Evolutionary conservation across 2,888 invertebrate genomes (phyloP).

Genomic region (Hipparchia sbordonii): DNA sequence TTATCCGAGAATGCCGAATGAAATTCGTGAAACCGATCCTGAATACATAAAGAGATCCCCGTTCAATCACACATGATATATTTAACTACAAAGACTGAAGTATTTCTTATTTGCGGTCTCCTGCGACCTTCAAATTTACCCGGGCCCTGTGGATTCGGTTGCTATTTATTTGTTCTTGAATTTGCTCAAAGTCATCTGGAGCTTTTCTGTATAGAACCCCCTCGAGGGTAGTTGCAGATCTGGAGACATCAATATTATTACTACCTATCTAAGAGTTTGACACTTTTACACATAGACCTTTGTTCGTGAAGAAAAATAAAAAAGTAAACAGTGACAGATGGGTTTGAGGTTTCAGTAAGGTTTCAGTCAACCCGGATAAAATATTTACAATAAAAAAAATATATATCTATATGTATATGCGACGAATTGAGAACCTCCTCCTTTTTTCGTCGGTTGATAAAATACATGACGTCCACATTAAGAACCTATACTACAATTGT

Average conservation of each 20-base stretch:
- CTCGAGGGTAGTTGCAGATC: too few relatives aligned
- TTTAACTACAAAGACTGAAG: conserved; percentile 29
- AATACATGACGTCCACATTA: not conserved
- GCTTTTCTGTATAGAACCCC: too few relatives aligned
- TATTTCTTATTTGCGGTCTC: conserved; percentile 26
- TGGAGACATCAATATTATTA: too few relatives aligned
- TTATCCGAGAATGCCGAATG: conserved; percentile 26
- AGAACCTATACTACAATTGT: not conserved
- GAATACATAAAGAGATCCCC: conserved; percentile 33
- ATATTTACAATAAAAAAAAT: too few relatives aligned
- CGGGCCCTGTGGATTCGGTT: conserved; percentile 7
- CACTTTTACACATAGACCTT: too few relatives aligned
- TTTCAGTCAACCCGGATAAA: too few relatives aligned
- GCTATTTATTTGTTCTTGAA: conserved; percentile 15
- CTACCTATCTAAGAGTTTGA: too few relatives aligned
- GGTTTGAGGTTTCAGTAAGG: too few relatives aligned
- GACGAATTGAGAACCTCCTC: too few relatives aligned
- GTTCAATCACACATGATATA: conserved; percentile 35
- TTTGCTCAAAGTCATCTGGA: conserved; percentile 6
- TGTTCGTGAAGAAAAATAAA: too few relatives aligned
- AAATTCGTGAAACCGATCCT: conserved; percentile 20
- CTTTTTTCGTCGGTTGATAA: too few relatives aligned
- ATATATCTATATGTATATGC: too few relatives aligned
- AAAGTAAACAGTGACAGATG: not conserved
- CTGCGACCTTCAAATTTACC: conserved; percentile 15